Evolutionary conservation across 2,888 invertebrate species (phyloP), one percentile per base, ranked within the genome.

Genomic region (Notodonta ziczac): DNA sequence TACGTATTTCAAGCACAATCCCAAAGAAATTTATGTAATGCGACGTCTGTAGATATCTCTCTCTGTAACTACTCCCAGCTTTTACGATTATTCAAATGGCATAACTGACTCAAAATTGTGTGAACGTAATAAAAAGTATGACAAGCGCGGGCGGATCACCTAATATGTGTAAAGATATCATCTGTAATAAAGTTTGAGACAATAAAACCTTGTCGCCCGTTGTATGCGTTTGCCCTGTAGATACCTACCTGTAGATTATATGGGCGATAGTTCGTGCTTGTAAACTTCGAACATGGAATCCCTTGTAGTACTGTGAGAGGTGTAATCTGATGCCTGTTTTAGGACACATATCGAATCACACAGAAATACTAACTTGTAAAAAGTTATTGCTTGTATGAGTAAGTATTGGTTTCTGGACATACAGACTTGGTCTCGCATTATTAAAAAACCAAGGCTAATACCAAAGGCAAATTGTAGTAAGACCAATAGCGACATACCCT

Each of bases 121-220:
- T 76, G 65, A 73, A 67, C 42, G 62, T 65, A 65, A 57, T 74
- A 71, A 74, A 74, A 62, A 59, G 40, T 24, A 44, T 56, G 56
- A 56, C 7, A 56, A 58, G 62, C 63, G 66, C 58, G 66, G 65
- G 64, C 58, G 63, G 63, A 59, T 71, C 65, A 68, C 59, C 56
- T 64, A 73, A 73, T 69, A 73, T 64, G 59, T 62, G 65, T 66
- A 57, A 60, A 59, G 76, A 76, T 74, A 76, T 62, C 53, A 76
- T 73, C 72, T 60, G 65, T 63, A 72, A 76, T 75, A 76, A 76
- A 74, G 69, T 77, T 67, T 63, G 69, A 71, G 65, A 69, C 63
- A 54, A 60, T 64, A 66, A 64, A 72, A 65, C 60, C 61, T 65
- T 67, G 70, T 66, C n/a, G 50, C 55, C 71, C 55, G 59, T 61